A percentile compares a stretch with the other conserved stretches of the same genome.
phyloP scores from a whole-genome alignment of 2,888 invertebrate genomes.

The Allolobophora icterica region DNA sequence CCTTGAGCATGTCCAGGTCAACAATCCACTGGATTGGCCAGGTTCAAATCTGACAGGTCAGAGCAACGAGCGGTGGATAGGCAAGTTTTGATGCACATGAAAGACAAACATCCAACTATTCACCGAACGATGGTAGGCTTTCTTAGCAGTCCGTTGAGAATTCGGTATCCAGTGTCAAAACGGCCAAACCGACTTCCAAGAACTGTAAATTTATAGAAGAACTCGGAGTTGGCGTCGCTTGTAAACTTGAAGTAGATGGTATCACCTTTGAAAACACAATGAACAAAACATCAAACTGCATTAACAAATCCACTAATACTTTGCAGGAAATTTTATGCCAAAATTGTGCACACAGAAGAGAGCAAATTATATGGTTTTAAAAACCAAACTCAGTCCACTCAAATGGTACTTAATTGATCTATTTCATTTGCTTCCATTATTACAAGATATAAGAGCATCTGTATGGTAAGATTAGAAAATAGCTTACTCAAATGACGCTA shows the following conservation, averaged over 20 bases:
- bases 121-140: conserved; percentile 27
- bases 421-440: not conserved
- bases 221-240: conserved; percentile 62
- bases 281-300: not conserved
- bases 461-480: not conserved
- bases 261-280: conserved; percentile 52
- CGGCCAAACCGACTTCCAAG: conserved; percentile 58
- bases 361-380: not conserved
- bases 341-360: not conserved
- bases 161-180: conserved; percentile 62
- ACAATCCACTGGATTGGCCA: too few species aligned
- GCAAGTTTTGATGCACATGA: too few species aligned
- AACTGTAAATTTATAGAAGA: conserved; percentile 64
- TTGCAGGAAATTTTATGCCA: not conserved
- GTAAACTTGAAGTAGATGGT: conserved; percentile 60
- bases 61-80: too few species aligned
- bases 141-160: conserved; percentile 56
- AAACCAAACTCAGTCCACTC: not conserved
- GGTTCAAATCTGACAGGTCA: too few species aligned
- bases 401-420: not conserved
- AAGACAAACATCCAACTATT: not conserved
- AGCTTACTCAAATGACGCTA: not conserved
- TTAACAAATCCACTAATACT: not conserved
- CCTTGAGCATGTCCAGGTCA: too few species aligned
- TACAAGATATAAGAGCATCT: too few species aligned